These are phyloP conservation scores for Dolichomitus sp. DNA, from an alignment of 2,888 invertebrate species.

Conservation along the genomic window DNA sequence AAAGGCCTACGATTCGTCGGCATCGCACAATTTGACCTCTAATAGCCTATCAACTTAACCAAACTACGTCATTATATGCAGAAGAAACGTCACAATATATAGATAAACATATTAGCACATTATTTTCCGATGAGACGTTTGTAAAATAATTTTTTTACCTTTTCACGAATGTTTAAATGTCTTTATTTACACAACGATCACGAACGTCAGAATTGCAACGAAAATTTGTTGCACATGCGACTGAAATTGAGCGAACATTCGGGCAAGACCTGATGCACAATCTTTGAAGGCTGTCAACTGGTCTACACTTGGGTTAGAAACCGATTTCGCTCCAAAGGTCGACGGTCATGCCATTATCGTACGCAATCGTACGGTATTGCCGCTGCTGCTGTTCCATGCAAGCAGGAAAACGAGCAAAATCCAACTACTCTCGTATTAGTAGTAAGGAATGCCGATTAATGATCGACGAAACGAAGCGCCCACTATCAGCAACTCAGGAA, in stretches of 20 bases:
- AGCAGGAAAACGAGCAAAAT: not conserved
- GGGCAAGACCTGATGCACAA: not conserved
- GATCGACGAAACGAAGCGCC: conserved; percentile 12
- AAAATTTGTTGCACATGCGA: not conserved
- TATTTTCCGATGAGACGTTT: not conserved
- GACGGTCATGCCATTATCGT: conserved; percentile 14
- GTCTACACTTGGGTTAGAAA: not conserved
- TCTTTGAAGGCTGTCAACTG: not conserved
- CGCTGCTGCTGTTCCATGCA: not conserved
- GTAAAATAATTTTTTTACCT: not conserved
- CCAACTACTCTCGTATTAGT: not conserved
- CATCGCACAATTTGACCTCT: conserved; percentile 11
- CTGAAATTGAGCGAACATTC: not conserved
- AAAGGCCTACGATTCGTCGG: not conserved
- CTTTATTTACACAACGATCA: not conserved
- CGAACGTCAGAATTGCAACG: not conserved
- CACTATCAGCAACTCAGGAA: not conserved
- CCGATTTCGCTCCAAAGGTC: conserved; percentile 17
- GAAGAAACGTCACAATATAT: not conserved
- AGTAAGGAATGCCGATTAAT: conserved; percentile 1
- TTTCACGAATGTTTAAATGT: not conserved
- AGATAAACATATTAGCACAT: not conserved
- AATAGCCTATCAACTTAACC: not conserved
- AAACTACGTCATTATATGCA: not conserved
- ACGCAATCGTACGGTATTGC: too few species aligned